A percentile compares a stretch with the other conserved stretches of the same genome.
These are phyloP conservation scores for Scelioninae gen. 2 DNA, from an alignment of 2,888 invertebrate genomes.

Conservation along the genomic window DNA sequence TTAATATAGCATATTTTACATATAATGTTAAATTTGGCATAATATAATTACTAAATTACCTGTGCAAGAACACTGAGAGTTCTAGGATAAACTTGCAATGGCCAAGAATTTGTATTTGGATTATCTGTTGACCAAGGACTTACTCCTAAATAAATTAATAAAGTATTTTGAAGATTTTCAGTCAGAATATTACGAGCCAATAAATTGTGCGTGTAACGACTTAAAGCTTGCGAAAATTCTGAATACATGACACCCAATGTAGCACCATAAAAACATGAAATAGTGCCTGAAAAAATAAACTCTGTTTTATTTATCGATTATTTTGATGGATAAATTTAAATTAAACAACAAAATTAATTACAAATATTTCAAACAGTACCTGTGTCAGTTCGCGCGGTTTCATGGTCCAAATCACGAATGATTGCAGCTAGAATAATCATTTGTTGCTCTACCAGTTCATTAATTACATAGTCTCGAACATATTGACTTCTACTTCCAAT, in stretches of 20 bases:
- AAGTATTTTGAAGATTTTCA: constrained; percentile 82
- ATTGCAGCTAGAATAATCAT: constrained; percentile 92
- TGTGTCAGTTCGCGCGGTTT: constrained; percentile 89
- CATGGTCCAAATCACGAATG: constrained; percentile 92
- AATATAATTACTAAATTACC: no score
- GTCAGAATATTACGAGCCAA: constrained; percentile 83
- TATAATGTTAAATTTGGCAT: no score
- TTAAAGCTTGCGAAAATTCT: constrained; percentile 86
- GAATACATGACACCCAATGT: constrained; percentile 83
- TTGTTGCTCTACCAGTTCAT: constrained; percentile 89
- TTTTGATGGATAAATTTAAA: constrained; percentile 49
- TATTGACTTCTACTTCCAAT: constrained; percentile 84
- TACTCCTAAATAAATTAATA: constrained; percentile 85
- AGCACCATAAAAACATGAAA: constrained; percentile 84
- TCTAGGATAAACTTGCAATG: constrained; percentile 86
- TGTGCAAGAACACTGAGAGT: constrained; percentile 90
- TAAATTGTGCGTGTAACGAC: constrained; percentile 86
- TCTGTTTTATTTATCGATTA: background rate
- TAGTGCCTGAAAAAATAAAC: constrained; percentile 78
- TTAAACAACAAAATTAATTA: constrained; percentile 9
- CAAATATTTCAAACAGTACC: no score
- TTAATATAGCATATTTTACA: no score
- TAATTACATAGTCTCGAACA: constrained; percentile 81
- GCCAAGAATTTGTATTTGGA: constrained; percentile 80
- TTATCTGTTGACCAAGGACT: constrained; percentile 83